These are phyloP conservation scores for Hippocampus comes DNA, from an alignment of 2,113 vertebrate genomes.

Conservation along the genomic window DNA sequence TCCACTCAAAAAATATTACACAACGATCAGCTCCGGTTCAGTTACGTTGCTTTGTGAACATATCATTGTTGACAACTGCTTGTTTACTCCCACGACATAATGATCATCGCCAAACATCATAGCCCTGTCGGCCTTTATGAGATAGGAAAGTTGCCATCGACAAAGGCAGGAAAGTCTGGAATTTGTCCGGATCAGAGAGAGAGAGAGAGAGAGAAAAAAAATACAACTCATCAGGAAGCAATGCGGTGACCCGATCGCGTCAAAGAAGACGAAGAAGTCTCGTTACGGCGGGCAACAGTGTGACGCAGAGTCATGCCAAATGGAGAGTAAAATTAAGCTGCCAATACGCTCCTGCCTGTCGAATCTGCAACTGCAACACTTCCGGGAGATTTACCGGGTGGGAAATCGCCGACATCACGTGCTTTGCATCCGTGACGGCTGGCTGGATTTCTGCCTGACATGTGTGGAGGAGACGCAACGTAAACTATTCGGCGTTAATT, in stretches of 20 bases:
- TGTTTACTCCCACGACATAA: not conserved
- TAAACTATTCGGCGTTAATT: not conserved
- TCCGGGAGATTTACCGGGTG: not conserved
- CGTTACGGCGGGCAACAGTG: not conserved
- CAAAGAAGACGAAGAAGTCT: not conserved
- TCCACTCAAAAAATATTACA: too few species aligned
- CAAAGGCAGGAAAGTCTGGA: not conserved
- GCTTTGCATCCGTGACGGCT: slow-evolving; percentile 6
- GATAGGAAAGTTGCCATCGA: slow-evolving; percentile 1
- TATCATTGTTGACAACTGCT: not conserved
- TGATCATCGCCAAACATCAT: not conserved
- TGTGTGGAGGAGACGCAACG: not conserved
- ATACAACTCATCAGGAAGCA: not conserved
- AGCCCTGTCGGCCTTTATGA: slow-evolving; percentile 5
- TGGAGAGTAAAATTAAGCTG: slow-evolving; percentile 11
- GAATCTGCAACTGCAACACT: not conserved
- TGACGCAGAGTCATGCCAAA: slow-evolving; percentile 4
- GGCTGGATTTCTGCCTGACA: slow-evolving; percentile 5
- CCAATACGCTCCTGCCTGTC: slow-evolving; percentile 6
- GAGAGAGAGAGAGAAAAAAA: not conserved
- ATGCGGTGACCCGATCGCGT: not conserved
- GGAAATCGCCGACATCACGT: not conserved
- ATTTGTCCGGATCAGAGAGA: not conserved
- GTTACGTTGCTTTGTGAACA: not conserved
- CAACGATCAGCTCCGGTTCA: not conserved